Evolutionary conservation across 2,113 vertebrate genomes (phyloP).

Genomic region (Serilophus lunatus): DNA sequence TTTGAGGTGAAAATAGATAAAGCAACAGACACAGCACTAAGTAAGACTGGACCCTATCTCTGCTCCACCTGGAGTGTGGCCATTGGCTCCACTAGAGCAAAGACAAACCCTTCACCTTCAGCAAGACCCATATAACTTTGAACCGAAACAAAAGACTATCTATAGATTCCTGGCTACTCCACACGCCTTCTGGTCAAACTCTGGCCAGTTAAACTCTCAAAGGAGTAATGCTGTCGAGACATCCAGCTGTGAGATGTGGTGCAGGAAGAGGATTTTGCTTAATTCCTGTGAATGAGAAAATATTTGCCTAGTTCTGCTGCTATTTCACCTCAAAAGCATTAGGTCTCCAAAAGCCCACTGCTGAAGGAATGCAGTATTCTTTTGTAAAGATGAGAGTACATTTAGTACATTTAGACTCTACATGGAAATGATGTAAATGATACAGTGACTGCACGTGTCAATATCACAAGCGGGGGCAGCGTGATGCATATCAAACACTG

Average conservation of each 20-base stretch:
- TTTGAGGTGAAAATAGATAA: background rate
- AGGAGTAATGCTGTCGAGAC: background rate
- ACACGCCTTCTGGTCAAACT: background rate
- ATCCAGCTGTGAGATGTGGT: background rate
- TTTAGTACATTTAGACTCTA: background rate
- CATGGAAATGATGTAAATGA: conserved; percentile 25
- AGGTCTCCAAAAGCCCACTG: background rate
- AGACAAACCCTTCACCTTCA: background rate
- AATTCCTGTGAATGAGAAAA: background rate
- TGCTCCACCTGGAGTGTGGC: background rate
- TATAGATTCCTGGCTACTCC: background rate
- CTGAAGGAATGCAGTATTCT: background rate
- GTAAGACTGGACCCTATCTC: background rate
- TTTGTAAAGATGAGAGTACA: background rate
- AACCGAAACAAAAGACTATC: background rate
- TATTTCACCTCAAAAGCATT: background rate
- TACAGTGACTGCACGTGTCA: background rate
- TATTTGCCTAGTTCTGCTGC: background rate
- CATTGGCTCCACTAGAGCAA: background rate
- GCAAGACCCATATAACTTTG: background rate
- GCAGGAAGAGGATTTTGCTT: background rate
- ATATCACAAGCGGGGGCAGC: background rate
- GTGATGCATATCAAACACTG: background rate
- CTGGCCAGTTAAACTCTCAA: background rate
- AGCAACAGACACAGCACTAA: background rate